These are phyloP conservation scores for Leucosticte australis DNA, from an alignment of 2,113 vertebrate genomes.

Conservation along the genomic window DNA sequence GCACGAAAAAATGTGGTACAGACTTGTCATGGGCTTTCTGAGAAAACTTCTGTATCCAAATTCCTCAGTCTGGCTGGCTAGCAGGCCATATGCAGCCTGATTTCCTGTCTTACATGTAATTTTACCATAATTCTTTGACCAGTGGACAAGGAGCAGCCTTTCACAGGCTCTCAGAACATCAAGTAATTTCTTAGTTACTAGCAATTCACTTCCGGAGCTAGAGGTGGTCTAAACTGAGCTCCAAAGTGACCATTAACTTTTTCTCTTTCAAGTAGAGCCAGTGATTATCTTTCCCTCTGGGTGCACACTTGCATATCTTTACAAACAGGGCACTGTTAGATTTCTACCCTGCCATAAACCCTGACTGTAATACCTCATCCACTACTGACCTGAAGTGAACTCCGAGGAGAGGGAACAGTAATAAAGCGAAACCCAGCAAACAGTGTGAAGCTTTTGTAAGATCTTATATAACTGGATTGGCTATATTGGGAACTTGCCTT, in stretches of 20 bases:
- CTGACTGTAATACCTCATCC: slow-evolving; percentile 20
- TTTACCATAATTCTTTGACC: neutral
- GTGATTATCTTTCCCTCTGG: slow-evolving; percentile 37
- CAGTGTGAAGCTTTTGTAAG: slow-evolving; percentile 37
- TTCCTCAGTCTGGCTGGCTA: neutral
- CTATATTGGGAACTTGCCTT: slow-evolving; percentile 59
- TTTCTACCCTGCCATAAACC: slow-evolving; percentile 49
- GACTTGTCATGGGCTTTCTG: neutral
- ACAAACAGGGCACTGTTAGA: slow-evolving; percentile 42
- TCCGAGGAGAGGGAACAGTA: neutral
- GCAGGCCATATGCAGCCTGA: neutral
- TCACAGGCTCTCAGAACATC: neutral
- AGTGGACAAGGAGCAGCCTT: neutral
- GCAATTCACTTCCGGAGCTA: neutral
- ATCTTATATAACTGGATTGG: slow-evolving; percentile 56
- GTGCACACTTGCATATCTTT: slow-evolving; percentile 36
- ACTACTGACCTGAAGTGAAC: slow-evolving; percentile 66
- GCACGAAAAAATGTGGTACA: neutral
- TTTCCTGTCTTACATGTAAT: neutral
- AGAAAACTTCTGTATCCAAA: neutral
- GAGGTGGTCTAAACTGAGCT: neutral
- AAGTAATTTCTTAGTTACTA: slow-evolving; percentile 15
- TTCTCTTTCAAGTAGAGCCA: slow-evolving; percentile 54
- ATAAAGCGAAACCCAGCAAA: slow-evolving; percentile 51
- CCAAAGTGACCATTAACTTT: slow-evolving; percentile 22